Evolutionary conservation across 2,113 vertebrate genomes (phyloP).

Genomic region (Hippocampus abdominalis): DNA sequence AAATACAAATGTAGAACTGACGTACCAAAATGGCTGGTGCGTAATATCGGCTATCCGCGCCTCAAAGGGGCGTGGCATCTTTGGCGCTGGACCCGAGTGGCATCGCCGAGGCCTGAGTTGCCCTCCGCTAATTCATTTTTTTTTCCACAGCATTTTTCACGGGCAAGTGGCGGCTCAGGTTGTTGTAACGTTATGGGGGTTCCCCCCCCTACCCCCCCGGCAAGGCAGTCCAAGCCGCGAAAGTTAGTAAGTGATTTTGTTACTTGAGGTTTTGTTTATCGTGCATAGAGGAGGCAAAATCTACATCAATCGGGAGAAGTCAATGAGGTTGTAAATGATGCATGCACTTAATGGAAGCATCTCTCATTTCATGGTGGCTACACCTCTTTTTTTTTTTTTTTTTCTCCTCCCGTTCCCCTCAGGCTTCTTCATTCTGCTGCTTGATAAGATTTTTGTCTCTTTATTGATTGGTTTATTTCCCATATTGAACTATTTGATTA

Average conservation of each 20-base stretch:
- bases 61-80: conserved; percentile 22
- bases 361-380: conserved; percentile 61
- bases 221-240: neutral
- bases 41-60: neutral
- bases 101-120: conserved; percentile 57
- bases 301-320: conserved; percentile 45
- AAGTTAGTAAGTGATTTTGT: neutral
- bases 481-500: too few relatives aligned
- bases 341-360: conserved; percentile 51
- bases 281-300: conserved; percentile 21
- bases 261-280: conserved; percentile 4
- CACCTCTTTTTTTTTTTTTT: conserved; percentile 30
- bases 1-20: neutral
- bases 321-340: conserved; percentile 63
- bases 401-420: neutral
- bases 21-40: conserved; percentile 8
- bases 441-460: neutral
- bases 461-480: neutral
- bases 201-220: conserved; percentile 62
- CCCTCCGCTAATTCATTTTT: conserved; percentile 63
- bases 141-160: conserved; percentile 37
- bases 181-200: conserved; percentile 68
- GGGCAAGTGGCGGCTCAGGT: conserved; percentile 64
- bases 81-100: neutral
- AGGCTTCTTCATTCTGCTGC: neutral